Evolutionary conservation across 2,888 invertebrate genomes (phyloP).

Genomic region (Athripsodes cinereus): DNA sequence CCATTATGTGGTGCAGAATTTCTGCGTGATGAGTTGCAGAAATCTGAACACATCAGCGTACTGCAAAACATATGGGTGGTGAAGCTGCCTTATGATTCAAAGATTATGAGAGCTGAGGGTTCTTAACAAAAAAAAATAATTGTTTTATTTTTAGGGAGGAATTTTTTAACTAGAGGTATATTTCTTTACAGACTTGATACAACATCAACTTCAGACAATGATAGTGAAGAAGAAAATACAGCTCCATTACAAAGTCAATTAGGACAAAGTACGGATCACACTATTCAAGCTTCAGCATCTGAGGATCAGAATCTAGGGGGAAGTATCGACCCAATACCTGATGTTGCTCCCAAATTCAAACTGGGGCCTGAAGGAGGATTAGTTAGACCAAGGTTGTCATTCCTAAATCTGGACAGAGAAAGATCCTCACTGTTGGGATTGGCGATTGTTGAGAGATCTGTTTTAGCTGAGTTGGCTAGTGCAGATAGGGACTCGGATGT

Average conservation of each 20-base stretch:
- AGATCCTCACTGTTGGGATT: slow-evolving; percentile 39
- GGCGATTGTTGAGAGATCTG: slow-evolving; percentile 33
- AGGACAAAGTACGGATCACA: slow-evolving; percentile 23
- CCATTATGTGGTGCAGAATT: neutral
- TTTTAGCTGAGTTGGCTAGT: slow-evolving; percentile 36
- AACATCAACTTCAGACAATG: slow-evolving; percentile 58
- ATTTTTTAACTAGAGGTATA: too few species aligned
- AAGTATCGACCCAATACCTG: slow-evolving; percentile 29
- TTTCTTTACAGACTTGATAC: slow-evolving; percentile 45
- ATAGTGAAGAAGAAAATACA: slow-evolving; percentile 58
- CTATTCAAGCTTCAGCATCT: slow-evolving; percentile 22
- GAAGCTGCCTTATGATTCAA: neutral
- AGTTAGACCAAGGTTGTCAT: slow-evolving; percentile 39
- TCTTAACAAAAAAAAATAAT: neutral
- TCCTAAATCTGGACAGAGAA: slow-evolving; percentile 37
- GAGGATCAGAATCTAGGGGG: slow-evolving; percentile 23
- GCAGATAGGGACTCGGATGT: slow-evolving; percentile 47
- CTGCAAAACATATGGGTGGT: neutral
- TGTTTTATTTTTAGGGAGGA: too few species aligned
- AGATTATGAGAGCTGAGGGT: neutral
- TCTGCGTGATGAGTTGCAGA: neutral
- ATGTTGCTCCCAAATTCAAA: slow-evolving; percentile 58
- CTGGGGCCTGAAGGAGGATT: slow-evolving; percentile 52
- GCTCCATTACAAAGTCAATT: slow-evolving; percentile 12
- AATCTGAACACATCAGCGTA: neutral